Percentiles rank a stretch among this genome's conserved stretches.
These are phyloP conservation scores for Brassicogethes aeneus DNA, from an alignment of 2,888 invertebrate species.

Conservation along the genomic window DNA sequence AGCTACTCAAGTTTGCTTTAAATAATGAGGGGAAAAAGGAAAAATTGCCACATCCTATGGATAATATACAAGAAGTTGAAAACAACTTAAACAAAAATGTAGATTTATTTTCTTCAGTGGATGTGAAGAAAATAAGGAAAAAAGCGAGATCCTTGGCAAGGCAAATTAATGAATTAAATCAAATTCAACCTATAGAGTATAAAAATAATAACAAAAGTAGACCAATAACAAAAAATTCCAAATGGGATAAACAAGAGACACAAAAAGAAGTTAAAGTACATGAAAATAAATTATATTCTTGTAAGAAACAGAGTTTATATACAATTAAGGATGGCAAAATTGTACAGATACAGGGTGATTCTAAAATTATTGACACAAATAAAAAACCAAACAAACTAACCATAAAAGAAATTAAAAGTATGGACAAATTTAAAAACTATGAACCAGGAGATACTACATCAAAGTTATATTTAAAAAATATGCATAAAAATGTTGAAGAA, in stretches of 20 bases:
- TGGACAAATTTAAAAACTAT: constrained; percentile 47
- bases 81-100: constrained; percentile 43
- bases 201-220: background rate
- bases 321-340: constrained; percentile 46
- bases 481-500: constrained; percentile 41
- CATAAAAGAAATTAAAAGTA: constrained; percentile 45
- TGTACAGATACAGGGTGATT: constrained; percentile 31
- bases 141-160: constrained; percentile 37
- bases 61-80: constrained; percentile 44
- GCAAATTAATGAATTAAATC: constrained; percentile 9
- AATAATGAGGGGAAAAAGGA: constrained; percentile 11
- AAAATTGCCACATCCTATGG: constrained; percentile 41
- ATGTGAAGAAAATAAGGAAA: constrained; percentile 41
- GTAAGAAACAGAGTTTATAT: constrained; percentile 39
- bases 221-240: background rate
- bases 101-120: constrained; percentile 24
- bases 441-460: constrained; percentile 46
- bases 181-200: background rate
- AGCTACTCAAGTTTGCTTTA: constrained; percentile 30
- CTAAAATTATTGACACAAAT: constrained; percentile 10
- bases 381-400: constrained; percentile 35
- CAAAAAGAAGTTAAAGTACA: constrained; percentile 4
- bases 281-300: constrained; percentile 19
- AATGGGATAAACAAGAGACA: constrained; percentile 35
- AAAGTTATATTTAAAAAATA: constrained; percentile 48